Base-by-base conservation (phyloP, 2,888 invertebrate genomes). In the Thumatha senex region DNA sequence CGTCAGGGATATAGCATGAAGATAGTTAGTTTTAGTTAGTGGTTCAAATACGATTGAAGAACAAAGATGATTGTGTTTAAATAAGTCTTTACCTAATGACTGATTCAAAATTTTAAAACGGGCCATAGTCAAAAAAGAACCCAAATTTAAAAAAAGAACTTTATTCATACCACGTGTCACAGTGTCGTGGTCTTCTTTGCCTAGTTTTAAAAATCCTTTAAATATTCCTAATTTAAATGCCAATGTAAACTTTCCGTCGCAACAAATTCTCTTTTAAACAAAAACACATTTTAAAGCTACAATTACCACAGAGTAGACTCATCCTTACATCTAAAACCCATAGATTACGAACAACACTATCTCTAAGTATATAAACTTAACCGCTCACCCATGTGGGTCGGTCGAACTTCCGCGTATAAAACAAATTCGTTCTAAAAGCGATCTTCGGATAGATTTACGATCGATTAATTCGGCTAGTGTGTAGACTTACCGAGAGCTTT, bases 391-490 rank as follows among this genome's bases (percentile, higher is more conserved):
- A 78, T 74, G 62, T 82, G 77, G 82, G 84, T 76, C 81, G 82
- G 84, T 76, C 79, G 60, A 61, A 75, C 82, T 85, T 86, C 84
- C 85, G 80, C 56, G 4, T 15, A 15, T 14, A 78, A 77, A 75
- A 76, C 74, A 66, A 61, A 79, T 76, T 78, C 70, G 71, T 53
- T 63, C 75, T 81, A 74, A 84, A 84, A 85, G 81, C 85, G 50
- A 63, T 67, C 64, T 65, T 67, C 64, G 74, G 85, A 86, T 73
- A 76, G 85, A 84, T 88, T 88, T 87, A 88, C 76, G 70, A 66
- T 64, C 74, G 71, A 77, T 80, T 84, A 84, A 86, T 86, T 82
- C 80, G 67, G 68, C 79, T 79, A 74, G 83, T 82, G 18, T 82
- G 75, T 79, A 82, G 68, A 74, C 72, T 68, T 68, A 74, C 63